phyloP scores from a whole-genome alignment of 2,888 invertebrate species.

The Dasysyrphus albostriatus region DNA sequence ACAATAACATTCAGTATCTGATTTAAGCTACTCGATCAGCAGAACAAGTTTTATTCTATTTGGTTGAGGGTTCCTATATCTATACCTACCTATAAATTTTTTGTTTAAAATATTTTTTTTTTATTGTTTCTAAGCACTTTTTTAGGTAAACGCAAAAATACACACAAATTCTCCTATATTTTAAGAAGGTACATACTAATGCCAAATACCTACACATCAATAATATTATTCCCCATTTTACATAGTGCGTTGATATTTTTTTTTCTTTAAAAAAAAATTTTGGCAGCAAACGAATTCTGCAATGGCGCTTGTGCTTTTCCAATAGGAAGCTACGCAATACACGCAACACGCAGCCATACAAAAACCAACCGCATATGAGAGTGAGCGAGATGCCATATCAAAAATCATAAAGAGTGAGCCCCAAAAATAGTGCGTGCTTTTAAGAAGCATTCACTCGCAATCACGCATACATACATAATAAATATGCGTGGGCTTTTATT shows the following conservation, averaged over 20 bases:
- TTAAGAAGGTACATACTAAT: background rate
- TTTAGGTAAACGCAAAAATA: constrained; percentile 47
- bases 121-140: constrained; percentile 60
- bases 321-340: constrained; percentile 79
- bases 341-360: constrained; percentile 78
- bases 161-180: constrained; percentile 5
- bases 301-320: constrained; percentile 78
- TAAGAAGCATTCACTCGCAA: background rate
- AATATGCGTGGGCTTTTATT: constrained; percentile 37
- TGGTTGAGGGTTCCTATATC: background rate
- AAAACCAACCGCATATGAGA: constrained; percentile 52
- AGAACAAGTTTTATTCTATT: constrained; percentile 66
- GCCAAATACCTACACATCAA: constrained; percentile 37
- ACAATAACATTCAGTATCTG: constrained; percentile 46
- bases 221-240: constrained; percentile 51
- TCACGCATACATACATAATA: background rate
- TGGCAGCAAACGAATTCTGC: constrained; percentile 79
- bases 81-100: too few relatives aligned
- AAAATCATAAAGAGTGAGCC: constrained; percentile 49
- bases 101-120: constrained; percentile 1
- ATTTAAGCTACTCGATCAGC: constrained; percentile 41
- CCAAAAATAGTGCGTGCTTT: constrained; percentile 72
- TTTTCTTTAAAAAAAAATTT: constrained; percentile 47
- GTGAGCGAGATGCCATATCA: constrained; percentile 59
- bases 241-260: constrained; percentile 64